phyloP scores from a whole-genome alignment of 2,797 vertebrate genomes.

The Pseudochaenichthys georgianus region DNA sequence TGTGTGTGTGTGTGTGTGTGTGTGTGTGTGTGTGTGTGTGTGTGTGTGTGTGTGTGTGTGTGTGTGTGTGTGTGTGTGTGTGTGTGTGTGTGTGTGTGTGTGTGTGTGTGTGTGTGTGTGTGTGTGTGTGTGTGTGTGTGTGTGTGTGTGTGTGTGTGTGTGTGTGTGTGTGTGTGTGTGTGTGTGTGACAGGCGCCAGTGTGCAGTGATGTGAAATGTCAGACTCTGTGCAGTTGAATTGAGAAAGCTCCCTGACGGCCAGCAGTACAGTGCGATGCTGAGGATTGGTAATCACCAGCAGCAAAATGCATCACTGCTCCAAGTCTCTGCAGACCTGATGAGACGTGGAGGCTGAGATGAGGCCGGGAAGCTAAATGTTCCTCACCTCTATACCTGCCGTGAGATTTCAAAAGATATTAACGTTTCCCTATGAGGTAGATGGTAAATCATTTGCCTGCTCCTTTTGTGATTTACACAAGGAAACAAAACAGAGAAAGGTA shows the following conservation, averaged over 20 bases:
- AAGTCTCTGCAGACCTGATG: conserved; percentile 14
- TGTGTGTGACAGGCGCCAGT: not conserved
- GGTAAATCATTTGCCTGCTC: too few species aligned
- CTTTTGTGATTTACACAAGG: too few species aligned
- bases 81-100: too few species aligned
- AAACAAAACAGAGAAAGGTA: too few species aligned
- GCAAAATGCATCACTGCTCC: not conserved
- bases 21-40: too few species aligned
- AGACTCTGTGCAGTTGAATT: conserved; percentile 19
- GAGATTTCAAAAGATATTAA: too few species aligned
- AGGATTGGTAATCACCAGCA: conserved; percentile 8
- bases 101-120: too few species aligned
- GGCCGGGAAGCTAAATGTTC: conserved; percentile 3
- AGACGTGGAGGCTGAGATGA: conserved; percentile 1
- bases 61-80: too few species aligned
- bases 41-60: too few species aligned
- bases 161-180: too few species aligned
- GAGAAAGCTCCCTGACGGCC: conserved; percentile 3
- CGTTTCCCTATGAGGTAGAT: conserved; percentile 5
- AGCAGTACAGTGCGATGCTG: not conserved
- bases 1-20: conserved; percentile 1
- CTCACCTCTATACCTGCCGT: conserved; percentile 11
- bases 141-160: too few species aligned
- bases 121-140: too few species aligned
- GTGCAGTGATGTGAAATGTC: conserved; percentile 52